Base-by-base conservation (phyloP, 2,113 vertebrate genomes). In the Collichthys lucidus region DNA sequence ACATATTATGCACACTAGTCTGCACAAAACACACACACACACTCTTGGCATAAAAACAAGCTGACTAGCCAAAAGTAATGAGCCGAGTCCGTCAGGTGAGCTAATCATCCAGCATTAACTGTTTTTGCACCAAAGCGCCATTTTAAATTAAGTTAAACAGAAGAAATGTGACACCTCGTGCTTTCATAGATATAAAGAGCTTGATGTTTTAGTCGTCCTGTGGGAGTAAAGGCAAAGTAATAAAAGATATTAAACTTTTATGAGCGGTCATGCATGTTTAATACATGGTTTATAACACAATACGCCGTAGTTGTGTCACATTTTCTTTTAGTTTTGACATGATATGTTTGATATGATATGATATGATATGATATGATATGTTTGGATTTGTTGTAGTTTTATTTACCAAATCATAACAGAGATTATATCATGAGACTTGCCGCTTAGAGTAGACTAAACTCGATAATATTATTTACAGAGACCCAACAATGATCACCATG, bases 111-210 rank as follows among this genome's bases (percentile, higher is more conserved):
- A 0, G 4, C 2, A 19, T 42, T 62, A 57, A 63, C 44, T 46
- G 9, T 5, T 42, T 40, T 68, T 44, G 29, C 42, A 31, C 31
- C 31, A 6, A 31, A 9, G 42, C 66, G 64, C 11, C 52, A 31
- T 24, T 64, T 82, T 42, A 75, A 53, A 53, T 59, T 8, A 56
- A 61, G 46, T 8, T 11, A 52, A 60, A 24, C 26, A 68, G 29
- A 56, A 31, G 17, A 29, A 50, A 24, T 24, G n/a, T 63, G 61
- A 22, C 40, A 22, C 15, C 10, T n/a, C 29, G 0, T n/a, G 60
- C 19, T 62, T 42, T n/a, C 3, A 7, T 6, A 14, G 11, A 42
- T n/a, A 35, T 11, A 4, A 19, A 61, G 17, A 46, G 44, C 42
- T 2, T 3, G 42, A 11, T 44, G 42, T 11, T 61, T 35, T n/a